Percentiles rank a stretch among this genome's conserved stretches.
Conservation (phyloP, 1,140 invertebrate species). For the Heliothis virescens region DNA sequence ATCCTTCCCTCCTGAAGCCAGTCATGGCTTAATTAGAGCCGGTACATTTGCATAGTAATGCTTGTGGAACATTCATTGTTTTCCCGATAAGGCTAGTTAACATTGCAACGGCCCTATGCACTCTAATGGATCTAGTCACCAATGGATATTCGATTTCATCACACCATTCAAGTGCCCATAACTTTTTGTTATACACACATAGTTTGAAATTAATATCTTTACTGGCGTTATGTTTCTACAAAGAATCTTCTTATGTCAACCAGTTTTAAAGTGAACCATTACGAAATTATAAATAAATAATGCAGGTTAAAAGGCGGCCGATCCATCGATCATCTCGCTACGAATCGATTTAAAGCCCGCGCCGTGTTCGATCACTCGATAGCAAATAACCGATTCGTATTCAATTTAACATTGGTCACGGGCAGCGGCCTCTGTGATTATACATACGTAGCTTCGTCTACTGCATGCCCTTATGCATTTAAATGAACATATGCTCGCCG, state of each 20-base stretch:
- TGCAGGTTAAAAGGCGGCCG: constrained; percentile 5
- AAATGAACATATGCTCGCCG: constrained; percentile 68
- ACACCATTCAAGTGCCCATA: not conserved
- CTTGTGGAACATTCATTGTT: constrained; percentile 58
- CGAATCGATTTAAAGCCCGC: constrained; percentile 68
- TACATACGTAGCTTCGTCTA: constrained; percentile 47
- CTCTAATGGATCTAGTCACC: constrained; percentile 30
- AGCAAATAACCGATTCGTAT: constrained; percentile 65
- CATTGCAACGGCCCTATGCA: constrained; percentile 40
- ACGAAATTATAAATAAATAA: constrained; percentile 38
- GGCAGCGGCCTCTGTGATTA: constrained; percentile 61
- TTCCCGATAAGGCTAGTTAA: constrained; percentile 57
- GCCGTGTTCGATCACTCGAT: constrained; percentile 62
- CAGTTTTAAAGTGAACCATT: not conserved
- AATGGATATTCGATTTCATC: constrained; percentile 24
- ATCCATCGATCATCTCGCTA: constrained; percentile 65
- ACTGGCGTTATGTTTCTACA: not conserved
- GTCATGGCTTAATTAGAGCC: constrained; percentile 62
- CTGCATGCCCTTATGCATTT: constrained; percentile 60
- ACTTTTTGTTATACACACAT: not conserved
- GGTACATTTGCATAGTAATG: constrained; percentile 58
- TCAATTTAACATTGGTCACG: constrained; percentile 77
- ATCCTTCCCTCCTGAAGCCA: constrained; percentile 42
- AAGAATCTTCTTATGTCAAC: constrained; percentile 18
- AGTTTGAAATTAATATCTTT: constrained; percentile 36